Percentiles rank a stretch among this genome's conserved stretches.
These are phyloP conservation scores for Clostera curtula DNA, from an alignment of 2,888 invertebrate genomes.

Conservation along the genomic window DNA sequence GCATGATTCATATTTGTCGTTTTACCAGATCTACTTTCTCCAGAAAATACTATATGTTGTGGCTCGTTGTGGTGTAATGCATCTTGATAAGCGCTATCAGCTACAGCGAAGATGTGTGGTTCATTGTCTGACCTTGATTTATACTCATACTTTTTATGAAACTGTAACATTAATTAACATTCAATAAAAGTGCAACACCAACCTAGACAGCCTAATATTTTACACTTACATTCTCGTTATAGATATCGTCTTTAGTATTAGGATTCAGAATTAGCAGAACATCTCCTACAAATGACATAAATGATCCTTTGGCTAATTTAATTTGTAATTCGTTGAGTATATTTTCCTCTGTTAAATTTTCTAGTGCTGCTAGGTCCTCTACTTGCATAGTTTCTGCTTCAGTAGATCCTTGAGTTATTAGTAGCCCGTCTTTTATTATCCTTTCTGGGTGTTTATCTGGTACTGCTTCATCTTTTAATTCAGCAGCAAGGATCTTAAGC, in stretches of 20 bases:
- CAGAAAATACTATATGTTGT: conserved; percentile 90
- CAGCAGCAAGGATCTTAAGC: conserved; percentile 75
- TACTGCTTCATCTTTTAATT: conserved; percentile 50
- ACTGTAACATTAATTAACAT: conserved; percentile 73
- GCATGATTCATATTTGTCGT: conserved; percentile 88
- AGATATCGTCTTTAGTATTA: conserved; percentile 83
- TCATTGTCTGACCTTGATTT: conserved; percentile 92
- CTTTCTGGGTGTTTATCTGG: conserved; percentile 59
- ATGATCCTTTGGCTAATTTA: conserved; percentile 79
- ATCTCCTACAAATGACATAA: conserved; percentile 88
- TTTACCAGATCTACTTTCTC: conserved; percentile 94
- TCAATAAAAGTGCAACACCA: neutral
- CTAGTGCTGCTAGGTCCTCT: conserved; percentile 88
- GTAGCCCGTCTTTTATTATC: conserved; percentile 60
- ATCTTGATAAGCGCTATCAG: conserved; percentile 92
- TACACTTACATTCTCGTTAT: conserved; percentile 79
- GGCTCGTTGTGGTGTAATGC: conserved; percentile 90
- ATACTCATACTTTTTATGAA: conserved; percentile 85
- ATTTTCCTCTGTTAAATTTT: conserved; percentile 81
- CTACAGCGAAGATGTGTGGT: conserved; percentile 92
- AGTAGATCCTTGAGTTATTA: conserved; percentile 66
- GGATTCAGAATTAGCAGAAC: conserved; percentile 86
- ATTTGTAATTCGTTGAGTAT: conserved; percentile 81
- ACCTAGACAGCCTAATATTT: neutral
- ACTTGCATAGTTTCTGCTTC: conserved; percentile 83